Evolutionary conservation across 2,797 vertebrate genomes (phyloP).

Genomic region (Phrynocephalus guinanensis): DNA sequence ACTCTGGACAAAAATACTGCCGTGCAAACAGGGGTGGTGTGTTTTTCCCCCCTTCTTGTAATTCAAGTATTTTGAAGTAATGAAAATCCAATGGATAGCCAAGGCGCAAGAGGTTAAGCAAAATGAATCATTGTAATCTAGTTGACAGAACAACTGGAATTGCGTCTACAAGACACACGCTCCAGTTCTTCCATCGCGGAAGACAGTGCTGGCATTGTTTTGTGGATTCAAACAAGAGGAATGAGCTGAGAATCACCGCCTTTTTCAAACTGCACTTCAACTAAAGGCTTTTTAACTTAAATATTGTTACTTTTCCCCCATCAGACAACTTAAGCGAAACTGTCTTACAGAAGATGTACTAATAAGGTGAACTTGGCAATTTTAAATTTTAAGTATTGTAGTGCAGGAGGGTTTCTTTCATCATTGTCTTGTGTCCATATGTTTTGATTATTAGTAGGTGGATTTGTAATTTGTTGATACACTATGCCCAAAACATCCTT

Average conservation of each 20-base stretch:
- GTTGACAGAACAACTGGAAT: not conserved
- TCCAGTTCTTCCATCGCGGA: not conserved
- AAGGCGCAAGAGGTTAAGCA: conserved; percentile 42
- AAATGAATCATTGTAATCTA: conserved; percentile 19
- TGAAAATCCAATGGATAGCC: conserved; percentile 19
- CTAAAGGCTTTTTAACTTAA: too few relatives aligned
- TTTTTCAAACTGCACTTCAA: not conserved
- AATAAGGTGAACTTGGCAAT: too few relatives aligned
- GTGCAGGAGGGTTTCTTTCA: too few relatives aligned
- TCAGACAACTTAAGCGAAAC: too few relatives aligned
- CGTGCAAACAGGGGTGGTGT: conserved; percentile 7
- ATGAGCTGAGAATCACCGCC: not conserved
- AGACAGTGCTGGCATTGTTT: not conserved
- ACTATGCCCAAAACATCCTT: too few relatives aligned
- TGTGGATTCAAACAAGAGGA: not conserved
- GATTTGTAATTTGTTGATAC: too few relatives aligned
- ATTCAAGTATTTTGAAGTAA: conserved; percentile 33
- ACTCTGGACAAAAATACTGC: conserved; percentile 36
- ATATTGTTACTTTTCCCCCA: too few relatives aligned
- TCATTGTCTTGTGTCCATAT: too few relatives aligned
- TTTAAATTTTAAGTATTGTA: too few relatives aligned
- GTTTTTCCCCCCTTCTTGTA: not conserved
- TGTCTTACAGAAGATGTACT: too few relatives aligned
- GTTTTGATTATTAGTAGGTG: too few relatives aligned
- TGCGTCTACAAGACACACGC: not conserved